A percentile compares a stretch with the other conserved stretches of the same genome.
Evolutionary conservation across 2,113 vertebrate genomes (phyloP).

Genomic region (Pseudopodoces humilis): DNA sequence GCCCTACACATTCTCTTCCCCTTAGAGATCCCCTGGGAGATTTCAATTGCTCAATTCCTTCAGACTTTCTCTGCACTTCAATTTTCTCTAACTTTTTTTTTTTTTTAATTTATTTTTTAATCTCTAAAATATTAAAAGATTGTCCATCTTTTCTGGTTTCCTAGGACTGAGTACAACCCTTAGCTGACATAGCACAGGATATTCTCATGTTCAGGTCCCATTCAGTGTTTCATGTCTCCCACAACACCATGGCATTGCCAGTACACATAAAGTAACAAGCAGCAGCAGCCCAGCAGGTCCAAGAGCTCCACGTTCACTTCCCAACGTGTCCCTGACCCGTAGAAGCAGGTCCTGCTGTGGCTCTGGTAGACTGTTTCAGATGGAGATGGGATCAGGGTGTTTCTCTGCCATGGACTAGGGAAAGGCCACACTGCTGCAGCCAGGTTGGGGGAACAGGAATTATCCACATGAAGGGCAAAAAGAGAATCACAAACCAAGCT

Average conservation of each 20-base stretch:
- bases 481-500: background rate
- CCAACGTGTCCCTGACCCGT: background rate
- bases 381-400: background rate
- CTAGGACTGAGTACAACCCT: background rate
- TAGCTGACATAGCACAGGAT: background rate
- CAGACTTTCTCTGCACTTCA: background rate
- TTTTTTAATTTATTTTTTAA: background rate
- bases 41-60: background rate
- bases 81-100: background rate
- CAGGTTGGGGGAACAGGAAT: background rate
- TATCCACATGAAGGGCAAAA: background rate
- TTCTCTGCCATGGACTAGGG: background rate
- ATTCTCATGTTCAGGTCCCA: background rate
- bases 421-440: background rate
- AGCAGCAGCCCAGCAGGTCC: background rate
- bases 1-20: background rate
- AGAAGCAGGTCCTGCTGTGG: background rate
- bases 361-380: background rate
- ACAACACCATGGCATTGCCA: background rate
- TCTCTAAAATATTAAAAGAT: background rate
- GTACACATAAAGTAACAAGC: background rate
- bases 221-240: background rate
- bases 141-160: background rate
- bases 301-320: background rate
- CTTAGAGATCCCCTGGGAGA: background rate